phyloP scores from a whole-genome alignment of 1,140 invertebrate genomes.

The Leptinotarsa undecemlineata region DNA sequence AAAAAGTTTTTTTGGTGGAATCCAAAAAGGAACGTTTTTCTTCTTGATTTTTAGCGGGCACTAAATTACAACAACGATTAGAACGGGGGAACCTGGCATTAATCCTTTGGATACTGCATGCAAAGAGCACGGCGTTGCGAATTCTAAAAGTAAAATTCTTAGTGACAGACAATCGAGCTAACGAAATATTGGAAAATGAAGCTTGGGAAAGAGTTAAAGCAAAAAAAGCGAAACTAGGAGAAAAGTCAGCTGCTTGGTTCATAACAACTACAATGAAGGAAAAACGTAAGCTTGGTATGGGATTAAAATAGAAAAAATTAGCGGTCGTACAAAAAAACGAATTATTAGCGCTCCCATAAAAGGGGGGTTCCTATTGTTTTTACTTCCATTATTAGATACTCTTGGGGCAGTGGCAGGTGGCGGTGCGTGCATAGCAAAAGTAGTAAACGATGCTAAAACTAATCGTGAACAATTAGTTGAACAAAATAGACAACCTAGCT shows the following conservation, averaged over 20 bases:
- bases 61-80: neutral
- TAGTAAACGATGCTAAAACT: conserved; percentile 43
- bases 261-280: conserved; percentile 18
- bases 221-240: conserved; percentile 49
- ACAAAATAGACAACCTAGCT: conserved; percentile 47
- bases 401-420: conserved; percentile 49
- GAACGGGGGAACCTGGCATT: neutral
- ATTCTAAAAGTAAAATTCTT: neutral
- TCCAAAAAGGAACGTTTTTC: neutral
- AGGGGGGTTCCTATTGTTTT: conserved; percentile 48
- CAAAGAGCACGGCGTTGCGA: neutral
- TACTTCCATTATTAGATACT: conserved; percentile 51
- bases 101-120: neutral
- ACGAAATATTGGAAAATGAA: conserved; percentile 52
- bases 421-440: conserved; percentile 46
- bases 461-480: conserved; percentile 46
- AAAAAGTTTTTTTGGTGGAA: too few relatives aligned
- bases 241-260: conserved; percentile 45
- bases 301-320: conserved; percentile 22
- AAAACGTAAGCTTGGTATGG: conserved; percentile 35
- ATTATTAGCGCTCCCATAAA: conserved; percentile 50
- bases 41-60: neutral
- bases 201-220: conserved; percentile 53
- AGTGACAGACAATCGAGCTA: conserved; percentile 53
- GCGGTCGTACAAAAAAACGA: conserved; percentile 29